Base-by-base conservation (phyloP, 2,797 vertebrate genomes). In the Myripristis murdjan region DNA sequence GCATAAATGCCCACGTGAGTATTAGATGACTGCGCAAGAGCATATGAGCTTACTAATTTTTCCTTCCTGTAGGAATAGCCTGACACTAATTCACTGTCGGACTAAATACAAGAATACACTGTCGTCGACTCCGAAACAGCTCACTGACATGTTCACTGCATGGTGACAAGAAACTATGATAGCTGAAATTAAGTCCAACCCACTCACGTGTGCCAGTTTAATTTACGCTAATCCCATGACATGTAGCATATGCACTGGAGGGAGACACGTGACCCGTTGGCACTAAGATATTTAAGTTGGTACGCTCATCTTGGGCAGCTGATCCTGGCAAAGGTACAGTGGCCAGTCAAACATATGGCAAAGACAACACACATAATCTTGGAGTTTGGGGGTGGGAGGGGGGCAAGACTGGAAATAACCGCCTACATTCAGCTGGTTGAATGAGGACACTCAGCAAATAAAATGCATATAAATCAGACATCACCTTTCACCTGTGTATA, bases 181-280 rank as follows among this genome's bases (percentile, higher is more conserved):
- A 79, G 58, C 66, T 52, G 54, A 71, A 67, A 64, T 16, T 2
- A 58, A 63, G 82, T 64, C 68, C 55, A 33, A 37, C 15, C 10
- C 39, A 49, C 7, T 87, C 87, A 88, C 69, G 66, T 85, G 81
- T 44, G 51, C 18, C 6, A 0, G 1, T 75, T 68, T 81, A 73
- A 89, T 85, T 89, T 73, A 69, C 62, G 0, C 67, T 85, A 82
- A 87, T 79, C 81, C 88, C 46, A 8, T 20, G 53, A 69, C 71
- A 74, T 81, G 81, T 26, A 70, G 71, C 6, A 39, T 54, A 70
- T 56, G 79, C 56, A 66, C 68, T 56, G 57, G 59, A 73, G 56
- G 24, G 70, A 11, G 46, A 58, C 85, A 86, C 60, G 74, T 82
- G 89, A 85, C 64, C 37, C 0, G 1, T 39, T 35, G 66, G 48